Percentiles rank a stretch among this genome's conserved stretches.
Conservation (phyloP, 2,888 invertebrate species). For the Drosophila nigricruria region DNA sequence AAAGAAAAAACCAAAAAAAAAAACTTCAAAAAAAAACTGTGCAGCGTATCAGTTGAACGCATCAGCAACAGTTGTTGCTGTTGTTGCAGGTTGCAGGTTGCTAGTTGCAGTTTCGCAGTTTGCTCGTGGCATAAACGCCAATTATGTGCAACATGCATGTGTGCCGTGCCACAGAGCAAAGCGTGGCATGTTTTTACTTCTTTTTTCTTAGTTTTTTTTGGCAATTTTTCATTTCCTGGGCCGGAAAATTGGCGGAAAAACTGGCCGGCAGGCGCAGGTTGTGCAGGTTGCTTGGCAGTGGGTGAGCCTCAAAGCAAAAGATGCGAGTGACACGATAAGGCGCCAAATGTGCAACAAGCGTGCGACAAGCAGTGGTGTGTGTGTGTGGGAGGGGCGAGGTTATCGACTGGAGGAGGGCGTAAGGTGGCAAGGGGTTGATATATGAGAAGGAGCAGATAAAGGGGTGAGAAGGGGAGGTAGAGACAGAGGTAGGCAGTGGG, state of each 20-base stretch:
- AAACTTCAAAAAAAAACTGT: conserved; percentile 44
- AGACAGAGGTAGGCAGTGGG: not conserved
- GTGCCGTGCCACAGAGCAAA: conserved; percentile 42
- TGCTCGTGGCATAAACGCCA: conserved; percentile 78
- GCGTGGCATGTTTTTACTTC: conserved; percentile 64
- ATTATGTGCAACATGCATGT: conserved; percentile 70
- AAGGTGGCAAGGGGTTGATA: not conserved
- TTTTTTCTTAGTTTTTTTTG: conserved; percentile 46
- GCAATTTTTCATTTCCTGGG: conserved; percentile 76
- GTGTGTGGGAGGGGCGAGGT: not conserved
- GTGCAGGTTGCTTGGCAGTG: conserved; percentile 43
- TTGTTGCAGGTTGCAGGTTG: conserved; percentile 50
- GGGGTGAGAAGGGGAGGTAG: not conserved
- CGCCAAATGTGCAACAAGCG: conserved; percentile 75
- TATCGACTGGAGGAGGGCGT: not conserved
- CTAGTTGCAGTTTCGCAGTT: conserved; percentile 68
- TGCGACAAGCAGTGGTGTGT: conserved; percentile 19
- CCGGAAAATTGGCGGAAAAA: conserved; percentile 53
- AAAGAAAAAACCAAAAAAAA: conserved; percentile 53
- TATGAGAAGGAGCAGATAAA: not conserved
- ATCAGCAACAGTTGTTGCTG: conserved; percentile 65
- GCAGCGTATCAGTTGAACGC: conserved; percentile 69
- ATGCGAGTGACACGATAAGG: conserved; percentile 67
- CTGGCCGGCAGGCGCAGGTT: conserved; percentile 32
- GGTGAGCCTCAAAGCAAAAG: conserved; percentile 51